phyloP scores from a whole-genome alignment of 2,113 vertebrate species.

The Chloroceryle aenea region DNA sequence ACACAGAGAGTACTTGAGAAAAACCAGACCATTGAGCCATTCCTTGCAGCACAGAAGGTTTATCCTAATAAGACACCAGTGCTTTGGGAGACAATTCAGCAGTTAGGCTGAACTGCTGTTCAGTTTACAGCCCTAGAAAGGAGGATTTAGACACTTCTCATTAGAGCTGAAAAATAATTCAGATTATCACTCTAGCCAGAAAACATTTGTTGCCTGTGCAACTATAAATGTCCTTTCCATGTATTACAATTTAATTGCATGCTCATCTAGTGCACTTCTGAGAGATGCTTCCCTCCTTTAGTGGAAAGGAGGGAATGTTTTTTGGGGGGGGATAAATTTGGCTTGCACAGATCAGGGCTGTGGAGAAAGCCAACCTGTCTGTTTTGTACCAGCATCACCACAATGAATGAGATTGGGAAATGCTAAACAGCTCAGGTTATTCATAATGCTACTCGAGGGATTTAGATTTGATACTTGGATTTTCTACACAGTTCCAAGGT shows the following conservation, averaged over 20 bases:
- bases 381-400: background rate
- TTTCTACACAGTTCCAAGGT: background rate
- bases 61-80: background rate
- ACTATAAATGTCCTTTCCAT: background rate
- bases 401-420: background rate
- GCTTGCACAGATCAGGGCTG: background rate
- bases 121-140: background rate
- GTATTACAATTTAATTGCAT: background rate
- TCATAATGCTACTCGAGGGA: background rate
- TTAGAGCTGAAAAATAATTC: background rate
- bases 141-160: background rate
- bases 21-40: background rate
- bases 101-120: background rate
- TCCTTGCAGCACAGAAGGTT: background rate
- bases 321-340: background rate
- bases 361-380: background rate
- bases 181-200: background rate
- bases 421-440: background rate
- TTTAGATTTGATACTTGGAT: background rate
- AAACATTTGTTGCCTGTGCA: background rate
- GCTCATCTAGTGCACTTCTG: background rate
- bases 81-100: background rate
- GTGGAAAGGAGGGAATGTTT: background rate
- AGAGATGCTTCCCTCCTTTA: background rate
- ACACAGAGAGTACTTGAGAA: background rate